Conservation (phyloP, 2,797 vertebrate species). For the Emys orbicularis region DNA sequence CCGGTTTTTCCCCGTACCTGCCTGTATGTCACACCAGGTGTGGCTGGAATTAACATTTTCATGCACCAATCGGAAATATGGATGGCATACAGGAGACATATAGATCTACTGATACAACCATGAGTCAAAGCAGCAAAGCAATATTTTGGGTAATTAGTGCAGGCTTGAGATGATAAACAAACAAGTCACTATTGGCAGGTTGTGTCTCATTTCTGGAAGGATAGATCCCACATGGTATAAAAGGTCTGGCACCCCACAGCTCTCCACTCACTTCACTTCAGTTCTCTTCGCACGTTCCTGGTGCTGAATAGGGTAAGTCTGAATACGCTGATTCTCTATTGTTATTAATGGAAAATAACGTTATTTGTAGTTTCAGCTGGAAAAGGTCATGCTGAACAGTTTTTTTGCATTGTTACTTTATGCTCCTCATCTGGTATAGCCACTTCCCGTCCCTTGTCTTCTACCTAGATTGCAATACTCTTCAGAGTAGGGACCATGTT, state of each 20-base stretch:
- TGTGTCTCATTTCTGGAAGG: background rate
- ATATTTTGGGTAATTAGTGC: constrained; percentile 6
- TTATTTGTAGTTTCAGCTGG: background rate
- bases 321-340: background rate
- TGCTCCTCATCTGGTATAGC: background rate
- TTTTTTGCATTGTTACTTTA: background rate
- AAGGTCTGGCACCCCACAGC: fast-evolving
- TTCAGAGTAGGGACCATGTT: background rate
- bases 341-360: background rate
- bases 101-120: no score
- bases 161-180: background rate
- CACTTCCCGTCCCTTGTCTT: fast-evolving
- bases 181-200: background rate
- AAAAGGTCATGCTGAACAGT: background rate
- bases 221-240: background rate
- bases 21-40: fast-evolving
- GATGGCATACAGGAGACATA: no score
- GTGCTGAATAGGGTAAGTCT: background rate
- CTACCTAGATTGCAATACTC: background rate
- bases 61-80: background rate
- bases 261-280: background rate
- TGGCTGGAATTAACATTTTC: constrained; percentile 38
- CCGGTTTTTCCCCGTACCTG: background rate
- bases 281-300: fast-evolving
- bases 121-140: constrained; percentile 38